A percentile compares a stretch with the other conserved stretches of the same genome.
These are phyloP conservation scores for Coilia nasus DNA, from an alignment of 2,797 vertebrate genomes.

Conservation along the genomic window DNA sequence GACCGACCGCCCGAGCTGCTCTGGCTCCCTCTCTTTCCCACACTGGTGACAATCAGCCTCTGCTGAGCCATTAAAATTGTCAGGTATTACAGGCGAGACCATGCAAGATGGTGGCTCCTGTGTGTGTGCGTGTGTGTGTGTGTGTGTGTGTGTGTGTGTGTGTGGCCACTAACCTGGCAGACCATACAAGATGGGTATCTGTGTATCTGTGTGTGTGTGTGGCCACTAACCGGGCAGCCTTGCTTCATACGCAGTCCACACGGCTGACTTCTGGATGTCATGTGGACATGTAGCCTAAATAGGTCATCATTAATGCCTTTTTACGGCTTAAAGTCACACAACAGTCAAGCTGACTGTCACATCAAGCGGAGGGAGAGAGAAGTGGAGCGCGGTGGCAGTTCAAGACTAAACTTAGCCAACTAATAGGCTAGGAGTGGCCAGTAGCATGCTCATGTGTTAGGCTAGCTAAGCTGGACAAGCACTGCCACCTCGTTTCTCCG, in stretches of 20 bases:
- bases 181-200: too few relatives aligned
- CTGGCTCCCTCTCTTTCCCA: too few relatives aligned
- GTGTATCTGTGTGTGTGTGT: too few relatives aligned
- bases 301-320: background rate
- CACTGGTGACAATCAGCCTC: background rate
- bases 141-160: background rate
- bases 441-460: background rate
- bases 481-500: background rate
- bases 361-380: background rate
- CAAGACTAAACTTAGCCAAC: background rate
- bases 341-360: background rate
- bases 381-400: background rate
- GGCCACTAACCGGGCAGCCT: background rate
- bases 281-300: background rate
- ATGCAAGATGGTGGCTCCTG: background rate
- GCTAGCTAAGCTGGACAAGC: background rate
- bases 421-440: background rate
- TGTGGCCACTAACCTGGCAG: background rate
- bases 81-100: background rate
- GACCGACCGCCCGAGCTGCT: background rate
- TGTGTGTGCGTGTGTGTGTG: background rate
- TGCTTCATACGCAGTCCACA: background rate
- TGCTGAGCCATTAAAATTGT: conserved; percentile 4
- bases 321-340: background rate
- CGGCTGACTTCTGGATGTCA: background rate